phyloP scores from a whole-genome alignment of 1,140 invertebrate genomes.

The Galleria mellonella region DNA sequence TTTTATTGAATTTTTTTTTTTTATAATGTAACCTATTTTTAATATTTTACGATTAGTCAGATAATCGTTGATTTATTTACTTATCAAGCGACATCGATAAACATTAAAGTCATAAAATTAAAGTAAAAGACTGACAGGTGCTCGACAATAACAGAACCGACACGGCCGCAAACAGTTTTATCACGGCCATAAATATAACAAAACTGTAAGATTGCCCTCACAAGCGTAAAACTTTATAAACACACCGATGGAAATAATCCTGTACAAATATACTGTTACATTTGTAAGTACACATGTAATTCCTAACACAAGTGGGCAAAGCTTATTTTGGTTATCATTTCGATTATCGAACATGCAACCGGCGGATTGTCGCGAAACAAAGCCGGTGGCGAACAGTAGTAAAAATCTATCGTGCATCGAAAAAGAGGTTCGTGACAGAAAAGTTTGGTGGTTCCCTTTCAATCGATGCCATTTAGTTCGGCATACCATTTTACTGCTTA shows the following conservation, averaged over 20 bases:
- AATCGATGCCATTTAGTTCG: slow-evolving; percentile 62
- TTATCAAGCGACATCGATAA: slow-evolving; percentile 7
- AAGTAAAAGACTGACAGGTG: slow-evolving; percentile 37
- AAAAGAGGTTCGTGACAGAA: slow-evolving; percentile 54
- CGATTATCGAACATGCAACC: slow-evolving; percentile 2
- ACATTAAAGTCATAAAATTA: slow-evolving; percentile 3
- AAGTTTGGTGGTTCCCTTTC: slow-evolving; percentile 54
- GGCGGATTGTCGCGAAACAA: slow-evolving; percentile 19
- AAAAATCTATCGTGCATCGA: slow-evolving; percentile 65
- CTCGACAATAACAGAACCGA: slow-evolving; percentile 33
- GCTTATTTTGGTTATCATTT: slow-evolving; percentile 13
- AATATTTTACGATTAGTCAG: background rate
- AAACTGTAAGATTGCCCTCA: slow-evolving; percentile 41
- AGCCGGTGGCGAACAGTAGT: slow-evolving; percentile 41
- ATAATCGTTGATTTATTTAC: slow-evolving; percentile 8
- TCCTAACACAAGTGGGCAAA: slow-evolving; percentile 12
- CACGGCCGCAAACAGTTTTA: slow-evolving; percentile 61
- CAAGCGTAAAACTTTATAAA: slow-evolving; percentile 52
- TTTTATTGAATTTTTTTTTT: too few species aligned
- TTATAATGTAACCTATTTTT: too few species aligned
- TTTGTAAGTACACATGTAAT: background rate
- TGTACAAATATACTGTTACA: slow-evolving; percentile 10
- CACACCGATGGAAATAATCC: slow-evolving; percentile 26
- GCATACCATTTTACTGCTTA: slow-evolving; percentile 40
- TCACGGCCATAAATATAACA: slow-evolving; percentile 53